Percentiles rank a stretch among this genome's conserved stretches.
Conservation (phyloP, 1,140 invertebrate species). For the Temnothorax curvispinosus region DNA sequence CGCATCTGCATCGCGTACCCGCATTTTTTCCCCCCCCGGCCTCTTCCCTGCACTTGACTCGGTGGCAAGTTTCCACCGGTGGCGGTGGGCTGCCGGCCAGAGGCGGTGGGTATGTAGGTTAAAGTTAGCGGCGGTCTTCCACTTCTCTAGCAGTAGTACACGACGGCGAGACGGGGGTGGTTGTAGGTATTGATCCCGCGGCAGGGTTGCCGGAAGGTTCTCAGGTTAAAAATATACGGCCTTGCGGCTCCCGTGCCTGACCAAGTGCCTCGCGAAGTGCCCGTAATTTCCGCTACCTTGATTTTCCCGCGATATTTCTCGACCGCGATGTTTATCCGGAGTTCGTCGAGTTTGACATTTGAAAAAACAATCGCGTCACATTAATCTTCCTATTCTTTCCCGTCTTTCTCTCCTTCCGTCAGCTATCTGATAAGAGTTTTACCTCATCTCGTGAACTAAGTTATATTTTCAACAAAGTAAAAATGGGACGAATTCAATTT, state of each 20-base stretch:
- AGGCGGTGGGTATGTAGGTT: constrained; percentile 71
- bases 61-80: constrained; percentile 45
- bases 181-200: constrained; percentile 82
- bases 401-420: background rate
- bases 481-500: background rate
- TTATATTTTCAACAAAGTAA: background rate
- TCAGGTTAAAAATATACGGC: constrained; percentile 84
- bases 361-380: background rate
- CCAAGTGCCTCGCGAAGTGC: constrained; percentile 70
- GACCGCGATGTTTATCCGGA: background rate
- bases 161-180: constrained; percentile 68
- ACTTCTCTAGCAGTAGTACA: constrained; percentile 74
- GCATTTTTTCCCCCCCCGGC: background rate
- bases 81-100: background rate
- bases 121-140: constrained; percentile 65
- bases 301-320: constrained; percentile 51
- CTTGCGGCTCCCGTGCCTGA: constrained; percentile 70
- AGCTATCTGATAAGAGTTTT: too few species aligned
- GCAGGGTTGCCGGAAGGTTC: constrained; percentile 78
- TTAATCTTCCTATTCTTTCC: background rate
- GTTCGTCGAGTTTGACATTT: constrained; percentile 15
- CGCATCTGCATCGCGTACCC: constrained; percentile 41
- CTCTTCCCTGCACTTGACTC: constrained; percentile 49
- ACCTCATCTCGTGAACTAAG: background rate
- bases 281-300: constrained; percentile 69